Conservation (phyloP, 1,140 invertebrate genomes). For the Caenorhabditis inopinata region DNA sequence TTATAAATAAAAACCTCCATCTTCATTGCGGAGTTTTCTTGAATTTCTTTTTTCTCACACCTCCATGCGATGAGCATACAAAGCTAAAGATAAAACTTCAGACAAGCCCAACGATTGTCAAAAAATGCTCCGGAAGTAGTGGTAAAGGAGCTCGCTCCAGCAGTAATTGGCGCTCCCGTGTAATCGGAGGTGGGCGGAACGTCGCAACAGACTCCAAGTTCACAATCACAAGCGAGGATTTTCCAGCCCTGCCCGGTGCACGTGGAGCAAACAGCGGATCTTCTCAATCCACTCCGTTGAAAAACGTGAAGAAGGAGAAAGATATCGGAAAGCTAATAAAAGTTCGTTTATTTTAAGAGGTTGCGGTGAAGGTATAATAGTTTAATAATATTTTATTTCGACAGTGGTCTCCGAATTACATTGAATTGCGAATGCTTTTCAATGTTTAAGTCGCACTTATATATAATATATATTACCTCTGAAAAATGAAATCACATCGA, state of each 20-base stretch:
- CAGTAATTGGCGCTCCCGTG: background rate
- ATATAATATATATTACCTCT: too few relatives aligned
- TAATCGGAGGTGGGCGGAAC: background rate
- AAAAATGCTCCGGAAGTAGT: background rate
- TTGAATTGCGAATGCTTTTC: too few relatives aligned
- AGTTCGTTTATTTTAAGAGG: too few relatives aligned
- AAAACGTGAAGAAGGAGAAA: background rate
- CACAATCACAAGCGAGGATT: constrained; percentile 11
- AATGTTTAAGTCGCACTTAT: too few relatives aligned
- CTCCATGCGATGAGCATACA: too few relatives aligned
- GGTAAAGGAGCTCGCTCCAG: background rate
- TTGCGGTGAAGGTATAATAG: too few relatives aligned
- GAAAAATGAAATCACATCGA: too few relatives aligned
- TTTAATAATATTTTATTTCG: too few relatives aligned
- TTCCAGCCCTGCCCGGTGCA: background rate
- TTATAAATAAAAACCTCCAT: too few relatives aligned
- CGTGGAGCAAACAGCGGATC: background rate
- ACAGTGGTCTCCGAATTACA: too few relatives aligned
- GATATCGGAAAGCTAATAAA: background rate
- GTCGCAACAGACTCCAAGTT: background rate
- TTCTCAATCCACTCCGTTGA: background rate
- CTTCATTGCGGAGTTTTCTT: too few relatives aligned
- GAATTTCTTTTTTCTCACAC: too few relatives aligned
- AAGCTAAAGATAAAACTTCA: background rate
- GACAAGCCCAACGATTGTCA: background rate